Base-by-base conservation (phyloP, 2,113 vertebrate species). In the Pitta sordida region DNA sequence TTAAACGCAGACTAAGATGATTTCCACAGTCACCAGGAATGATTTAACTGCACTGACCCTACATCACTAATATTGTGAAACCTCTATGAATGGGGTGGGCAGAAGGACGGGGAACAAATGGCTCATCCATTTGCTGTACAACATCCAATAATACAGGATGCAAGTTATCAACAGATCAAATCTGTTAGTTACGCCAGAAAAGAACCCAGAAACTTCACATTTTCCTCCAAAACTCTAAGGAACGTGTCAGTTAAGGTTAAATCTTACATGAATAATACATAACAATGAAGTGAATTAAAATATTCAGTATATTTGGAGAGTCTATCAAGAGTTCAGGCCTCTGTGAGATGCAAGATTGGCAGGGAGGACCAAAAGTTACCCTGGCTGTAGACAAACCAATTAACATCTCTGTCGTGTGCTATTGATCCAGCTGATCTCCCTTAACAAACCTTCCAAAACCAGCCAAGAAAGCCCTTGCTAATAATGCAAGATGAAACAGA, bases 361-460 rank as follows among this genome's bases (percentile, higher is more conserved):
- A 71, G 86, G 55, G 55, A 90, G 77, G 32, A 51, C 75, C 48
- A 36, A 29, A 73, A 87, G 67, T 81, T 74, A 91, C 63, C 15
- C 6, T 29, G 79, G 87, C 58, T 94, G 94, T 63, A 88, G 94
- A 90, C 63, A 90, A 94, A 95, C 92, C 91, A 96, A 97, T 98
- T 96, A 97, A 92, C 93, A 92, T 92, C 91, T 93, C 92, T 86
- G 81, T 94, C 56, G 87, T 88, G 92, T 62, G 88, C 75, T 78
- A 96, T 92, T 94, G 96, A 97, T 97, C 88, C 93, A 67, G 59
- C 83, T 92, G 92, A 73, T 94, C 95, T 90, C 78, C 74, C 83
- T 86, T 92, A 79, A 94, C 78, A 65, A 90, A 84, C 70, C 81
- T 82, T 69, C 83, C 91, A 81, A 83, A 88, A 64, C 15, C n/a